phyloP scores from a whole-genome alignment of 1,140 invertebrate species.

The Vanessa tameamea region DNA sequence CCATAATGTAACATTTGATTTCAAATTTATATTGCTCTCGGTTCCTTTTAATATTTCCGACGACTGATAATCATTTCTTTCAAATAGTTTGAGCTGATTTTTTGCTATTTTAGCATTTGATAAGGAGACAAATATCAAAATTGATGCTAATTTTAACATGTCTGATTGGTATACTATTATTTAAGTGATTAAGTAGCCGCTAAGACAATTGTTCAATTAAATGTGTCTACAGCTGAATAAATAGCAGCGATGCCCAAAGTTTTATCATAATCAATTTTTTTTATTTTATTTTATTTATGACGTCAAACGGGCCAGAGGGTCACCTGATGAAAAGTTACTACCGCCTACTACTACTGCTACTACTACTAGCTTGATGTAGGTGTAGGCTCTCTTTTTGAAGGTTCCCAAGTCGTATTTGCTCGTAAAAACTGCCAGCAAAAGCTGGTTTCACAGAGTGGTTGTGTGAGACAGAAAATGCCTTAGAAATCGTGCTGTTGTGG shows the following conservation, averaged over 20 bases:
- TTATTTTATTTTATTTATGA: no score
- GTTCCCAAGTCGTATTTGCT: no score
- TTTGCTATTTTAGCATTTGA: constrained; percentile 14
- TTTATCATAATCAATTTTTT: neutral
- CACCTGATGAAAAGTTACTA: no score
- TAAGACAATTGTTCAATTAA: neutral
- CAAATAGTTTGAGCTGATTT: neutral
- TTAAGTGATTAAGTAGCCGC: constrained; percentile 11
- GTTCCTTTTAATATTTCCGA: neutral
- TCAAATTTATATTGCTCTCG: neutral
- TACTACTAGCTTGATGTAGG: no score
- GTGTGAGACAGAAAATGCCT: no score
- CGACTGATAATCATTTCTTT: neutral
- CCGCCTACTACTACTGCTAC: no score
- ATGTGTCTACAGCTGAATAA: constrained; percentile 16
- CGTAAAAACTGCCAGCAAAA: no score
- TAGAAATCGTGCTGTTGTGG: no score
- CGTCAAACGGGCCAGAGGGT: no score
- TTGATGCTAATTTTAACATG: constrained; percentile 13
- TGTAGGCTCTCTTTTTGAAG: no score
- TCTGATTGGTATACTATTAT: constrained; percentile 2
- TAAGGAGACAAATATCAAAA: neutral
- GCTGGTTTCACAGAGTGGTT: no score
- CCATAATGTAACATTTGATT: constrained; percentile 27
- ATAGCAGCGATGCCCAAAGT: neutral